These are phyloP conservation scores for Hyperoplus immaculatus DNA, from an alignment of 2,797 vertebrate species.

Conservation along the genomic window DNA sequence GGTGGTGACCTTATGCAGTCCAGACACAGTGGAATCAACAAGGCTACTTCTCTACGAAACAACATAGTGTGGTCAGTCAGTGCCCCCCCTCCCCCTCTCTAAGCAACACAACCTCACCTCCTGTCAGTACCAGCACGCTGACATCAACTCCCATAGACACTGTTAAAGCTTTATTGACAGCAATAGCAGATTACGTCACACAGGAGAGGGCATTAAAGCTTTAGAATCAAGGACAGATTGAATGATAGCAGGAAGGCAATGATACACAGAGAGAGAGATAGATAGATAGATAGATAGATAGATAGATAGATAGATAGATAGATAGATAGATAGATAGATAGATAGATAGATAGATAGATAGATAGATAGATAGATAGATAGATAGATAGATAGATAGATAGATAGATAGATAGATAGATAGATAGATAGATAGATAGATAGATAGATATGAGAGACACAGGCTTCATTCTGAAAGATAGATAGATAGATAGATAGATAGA, in stretches of 20 bases:
- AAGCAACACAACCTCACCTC: conserved; percentile 83
- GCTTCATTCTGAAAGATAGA: too few species aligned
- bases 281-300: background rate
- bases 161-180: conserved; percentile 61
- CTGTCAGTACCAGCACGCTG: conserved; percentile 89
- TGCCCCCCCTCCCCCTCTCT: conserved; percentile 25
- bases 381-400: background rate
- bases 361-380: background rate
- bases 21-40: conserved; percentile 51
- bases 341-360: background rate
- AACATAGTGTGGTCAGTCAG: conserved; percentile 50
- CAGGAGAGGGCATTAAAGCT: conserved; percentile 26
- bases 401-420: background rate
- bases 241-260: conserved; percentile 9
- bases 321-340: background rate
- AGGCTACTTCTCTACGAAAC: conserved; percentile 29
- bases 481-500: background rate
- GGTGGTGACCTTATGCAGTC: conserved; percentile 51
- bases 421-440: background rate
- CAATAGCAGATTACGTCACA: conserved; percentile 43
- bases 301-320: background rate
- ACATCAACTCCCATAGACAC: conserved; percentile 88
- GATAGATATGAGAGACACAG: too few species aligned
- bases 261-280: background rate
- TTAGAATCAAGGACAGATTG: conserved; percentile 26